Evolutionary conservation across 2,113 vertebrate genomes (phyloP).

Genomic region (Euleptes europaea): DNA sequence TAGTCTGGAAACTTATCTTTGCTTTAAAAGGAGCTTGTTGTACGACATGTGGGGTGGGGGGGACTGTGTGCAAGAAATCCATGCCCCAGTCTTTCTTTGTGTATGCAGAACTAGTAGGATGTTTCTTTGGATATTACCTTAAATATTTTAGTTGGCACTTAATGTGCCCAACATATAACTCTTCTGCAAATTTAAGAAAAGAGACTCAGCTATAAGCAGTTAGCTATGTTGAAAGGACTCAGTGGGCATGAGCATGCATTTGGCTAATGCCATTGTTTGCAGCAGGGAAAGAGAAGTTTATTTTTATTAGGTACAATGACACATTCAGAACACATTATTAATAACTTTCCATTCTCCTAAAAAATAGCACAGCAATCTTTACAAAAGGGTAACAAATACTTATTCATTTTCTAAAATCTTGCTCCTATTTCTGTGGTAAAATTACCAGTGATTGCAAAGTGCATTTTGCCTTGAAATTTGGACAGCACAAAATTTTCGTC

Average conservation of each 20-base stretch:
- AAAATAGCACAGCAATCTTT: neutral
- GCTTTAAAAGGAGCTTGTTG: neutral
- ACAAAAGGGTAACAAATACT: neutral
- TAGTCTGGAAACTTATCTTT: neutral
- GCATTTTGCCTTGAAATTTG: neutral
- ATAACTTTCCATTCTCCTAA: neutral
- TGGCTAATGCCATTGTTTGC: neutral
- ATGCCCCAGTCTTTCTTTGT: neutral
- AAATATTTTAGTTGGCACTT: neutral
- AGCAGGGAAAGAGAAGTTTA: neutral
- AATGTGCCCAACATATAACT: neutral
- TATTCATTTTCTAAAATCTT: neutral
- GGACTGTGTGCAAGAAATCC: too few species aligned
- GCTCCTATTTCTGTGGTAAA: neutral
- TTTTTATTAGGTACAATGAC: neutral
- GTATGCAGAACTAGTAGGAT: neutral
- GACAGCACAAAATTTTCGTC: neutral
- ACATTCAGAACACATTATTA: constrained; percentile 6
- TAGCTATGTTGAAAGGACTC: neutral
- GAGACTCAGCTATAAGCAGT: neutral
- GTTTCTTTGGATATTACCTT: neutral
- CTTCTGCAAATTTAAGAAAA: neutral
- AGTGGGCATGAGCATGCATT: neutral
- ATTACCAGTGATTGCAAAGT: neutral
- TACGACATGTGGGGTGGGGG: neutral